Base-by-base conservation (phyloP, 2,888 invertebrate genomes). In the Brachypterus glaber region DNA sequence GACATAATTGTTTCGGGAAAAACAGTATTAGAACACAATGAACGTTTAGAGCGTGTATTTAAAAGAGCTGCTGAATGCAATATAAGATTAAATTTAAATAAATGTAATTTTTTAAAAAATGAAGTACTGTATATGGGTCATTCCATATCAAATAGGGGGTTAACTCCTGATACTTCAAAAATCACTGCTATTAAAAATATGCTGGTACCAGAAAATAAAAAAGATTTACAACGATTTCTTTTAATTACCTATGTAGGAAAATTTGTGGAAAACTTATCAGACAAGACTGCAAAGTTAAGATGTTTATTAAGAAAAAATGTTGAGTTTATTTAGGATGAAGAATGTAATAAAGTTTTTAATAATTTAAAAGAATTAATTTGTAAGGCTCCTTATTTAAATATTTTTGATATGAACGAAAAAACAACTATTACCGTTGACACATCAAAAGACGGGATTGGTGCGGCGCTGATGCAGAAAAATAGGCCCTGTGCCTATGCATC, bases 361-460 rank as follows among this genome's bases (percentile, higher is more conserved):
- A 12, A 45, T 30, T 31, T 58, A 15, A 60, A 60, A 39, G 3
- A 40, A 8, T 14, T 44, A 21, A 27, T 62, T 3, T 39, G 47
- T 5, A 30, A 41, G 17, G 39, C 50, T 1, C 58, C 7, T 17
- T 34, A 25, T 8, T 30, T 51, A 8, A 15, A 32, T 17, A 46
- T 38, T 43, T 50, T 40, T 37, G 35, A 46, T 34, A 5, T 17
- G 1, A 31, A 36, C 9, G 31, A 41, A 33, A 36, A 30, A 7
- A 21, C 42, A n/a, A 37, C 36, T 24, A 31, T 49, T 9, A 47
- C 46, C 14, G 42, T 45, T 13, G 50, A 50, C 42, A 38, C 45
- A 9, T 51, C 50, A 3, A 21, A 43, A 40, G 25, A 27, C 37
- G 51, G 49, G 8, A 13, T 49, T 25, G 52, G 49, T 4, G 47